Base-by-base conservation (phyloP, 2,888 invertebrate species). In the Pheosia gnoma region DNA sequence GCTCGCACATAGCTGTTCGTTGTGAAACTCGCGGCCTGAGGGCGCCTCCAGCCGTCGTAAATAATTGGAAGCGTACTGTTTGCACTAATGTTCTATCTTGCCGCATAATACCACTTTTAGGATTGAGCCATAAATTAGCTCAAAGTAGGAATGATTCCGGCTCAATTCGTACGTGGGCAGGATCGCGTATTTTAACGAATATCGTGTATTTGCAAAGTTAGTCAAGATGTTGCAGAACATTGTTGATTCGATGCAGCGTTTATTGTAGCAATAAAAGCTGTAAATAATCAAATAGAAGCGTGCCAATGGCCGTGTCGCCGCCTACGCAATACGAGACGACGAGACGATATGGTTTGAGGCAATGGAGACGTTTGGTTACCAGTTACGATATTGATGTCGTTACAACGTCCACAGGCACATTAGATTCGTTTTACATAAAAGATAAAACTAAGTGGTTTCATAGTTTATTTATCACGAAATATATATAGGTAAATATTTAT, bases 1-100 rank as follows among this genome's bases (percentile, higher is more conserved):
- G 80, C 72, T 75, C 77, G 79, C 81, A 78, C 78, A 84, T 82
- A 82, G 78, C 70, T 74, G 80, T 87, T 86, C 74, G 80, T 87
- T 86, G 84, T 78, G 86, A 81, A 87, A 88, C 78, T 66, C 63
- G 59, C 69, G 59, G 84, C 85, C 78, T 76, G 82, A 80, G 79
- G 81, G 82, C 84, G 76, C 78, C 71, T 72, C 77, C 71, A 61
- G 71, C 78, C 77, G 81, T 86, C 83, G 83, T 89, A 86, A 89
- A 90, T 90, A 89, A 89, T 89, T 86, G 84, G 86, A 89, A 86
- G 86, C 81, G 82, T 79, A 84, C 85, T 87, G 84, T 88, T 88
- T 85, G 83, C 85, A 83, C 87, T 89, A 88, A 90, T 89, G 83
- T 79, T 67, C 78, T 80, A 88, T 86, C 83, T 80, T 81, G 84